phyloP scores from a whole-genome alignment of 2,113 vertebrate genomes.

The human region GRCh38 chr5:117504001-117504500 shows the following conservation, averaged over 20 bases:
- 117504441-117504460: neutral
- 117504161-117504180: neutral
- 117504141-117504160: neutral
- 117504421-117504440: constrained; percentile 26
- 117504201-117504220: neutral
- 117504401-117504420: constrained; percentile 7
- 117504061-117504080: neutral
- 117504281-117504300: neutral
- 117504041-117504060: neutral
- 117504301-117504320: neutral
- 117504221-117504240: neutral
- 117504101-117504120: too few species aligned
- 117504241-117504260: neutral
- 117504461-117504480: neutral
- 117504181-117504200: neutral
- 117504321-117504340: neutral
- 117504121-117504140: neutral
- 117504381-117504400: neutral
- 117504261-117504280: neutral
- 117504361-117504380: neutral
- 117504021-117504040: neutral
- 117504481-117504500: constrained; percentile 5
- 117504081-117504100: neutral
- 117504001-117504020: neutral
- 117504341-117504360: neutral